phyloP scores from a whole-genome alignment of 2,797 vertebrate genomes.

The Strix occidentalis region DNA sequence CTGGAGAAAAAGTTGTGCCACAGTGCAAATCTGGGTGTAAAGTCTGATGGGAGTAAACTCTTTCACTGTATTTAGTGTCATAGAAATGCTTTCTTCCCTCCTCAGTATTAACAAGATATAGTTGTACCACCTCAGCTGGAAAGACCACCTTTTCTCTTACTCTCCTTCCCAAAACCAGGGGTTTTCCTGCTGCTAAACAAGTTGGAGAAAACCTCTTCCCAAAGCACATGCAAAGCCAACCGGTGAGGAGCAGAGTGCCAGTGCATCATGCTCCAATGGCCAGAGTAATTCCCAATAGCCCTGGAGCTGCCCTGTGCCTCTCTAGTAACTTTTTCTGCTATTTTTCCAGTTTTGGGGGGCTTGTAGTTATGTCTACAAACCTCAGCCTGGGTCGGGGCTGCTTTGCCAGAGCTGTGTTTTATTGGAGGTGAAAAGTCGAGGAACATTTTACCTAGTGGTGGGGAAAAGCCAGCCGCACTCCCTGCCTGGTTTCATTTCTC shows the following conservation, averaged over 20 bases:
- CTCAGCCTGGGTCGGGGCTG: neutral
- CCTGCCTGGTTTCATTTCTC: conserved; percentile 3
- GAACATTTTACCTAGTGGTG: neutral
- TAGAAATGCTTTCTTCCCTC: conserved; percentile 14
- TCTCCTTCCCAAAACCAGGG: neutral
- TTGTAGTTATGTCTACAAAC: neutral
- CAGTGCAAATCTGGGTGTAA: neutral
- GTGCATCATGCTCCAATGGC: fast-evolving
- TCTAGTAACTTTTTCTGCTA: neutral
- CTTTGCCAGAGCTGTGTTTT: neutral
- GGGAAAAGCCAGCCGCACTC: neutral
- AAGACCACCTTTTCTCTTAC: neutral
- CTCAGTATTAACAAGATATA: neutral
- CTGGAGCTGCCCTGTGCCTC: neutral
- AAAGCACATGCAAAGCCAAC: neutral
- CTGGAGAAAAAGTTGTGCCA: neutral
- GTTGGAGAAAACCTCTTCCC: neutral
- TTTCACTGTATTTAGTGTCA: neutral
- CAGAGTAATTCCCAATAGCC: neutral
- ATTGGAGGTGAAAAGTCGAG: neutral
- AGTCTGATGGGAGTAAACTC: neutral
- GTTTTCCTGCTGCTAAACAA: neutral
- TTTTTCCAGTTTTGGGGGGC: neutral
- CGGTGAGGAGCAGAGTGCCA: neutral
- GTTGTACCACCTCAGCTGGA: neutral